Base-by-base conservation (phyloP, 1,140 invertebrate species). In the Phenacoccus solenopsis region DNA sequence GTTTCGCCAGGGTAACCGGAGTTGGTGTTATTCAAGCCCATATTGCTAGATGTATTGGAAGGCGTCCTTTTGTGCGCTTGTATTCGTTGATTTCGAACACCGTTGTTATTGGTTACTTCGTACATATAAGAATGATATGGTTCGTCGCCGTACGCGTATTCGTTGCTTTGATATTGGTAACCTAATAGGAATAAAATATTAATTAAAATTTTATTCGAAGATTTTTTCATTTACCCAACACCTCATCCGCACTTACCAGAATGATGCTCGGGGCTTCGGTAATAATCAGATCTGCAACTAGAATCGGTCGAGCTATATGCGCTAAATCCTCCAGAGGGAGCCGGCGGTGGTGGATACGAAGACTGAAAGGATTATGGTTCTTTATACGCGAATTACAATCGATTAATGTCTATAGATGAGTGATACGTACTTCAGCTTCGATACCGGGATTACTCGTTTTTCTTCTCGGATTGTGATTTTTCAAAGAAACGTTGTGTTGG, bases 31-130 rank as follows among this genome's bases (percentile, higher is more conserved):
- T 69, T 73, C 10, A 80, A 78, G 12, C 81, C 83, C 70, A 82
- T 84, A 4, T 84, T 82, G 74, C 84, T 87, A n/a, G 87, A 88
- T 10, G 87, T 84, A 76, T 89, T 89, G 3, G 87, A 88, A 2
- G 86, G 84, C 2, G 88, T 89, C 69, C 86, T 80, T 71, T 84
- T 81, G 76, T 89, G 87, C 1, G 78, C 79, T 49, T 82, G 82
- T 2, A 79, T 27, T 20, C 70, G 28, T 7, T 16, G 68, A 38
- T 12, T 69, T n/a, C 64, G 72, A 20, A 64, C 32, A 70, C 4
- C 21, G 38, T 16, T 67, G 20, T n/a, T 64, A 22, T 20, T 64
- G 3, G 5, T 24, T 9, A 22, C 20, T 24, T 27, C 25, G 25
- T 64, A 20, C 20, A 24, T 24, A 9, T 24, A 64, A 64, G 9